These are phyloP conservation scores for Coluber constrictor DNA, from an alignment of 2,797 vertebrate genomes.

Conservation along the genomic window DNA sequence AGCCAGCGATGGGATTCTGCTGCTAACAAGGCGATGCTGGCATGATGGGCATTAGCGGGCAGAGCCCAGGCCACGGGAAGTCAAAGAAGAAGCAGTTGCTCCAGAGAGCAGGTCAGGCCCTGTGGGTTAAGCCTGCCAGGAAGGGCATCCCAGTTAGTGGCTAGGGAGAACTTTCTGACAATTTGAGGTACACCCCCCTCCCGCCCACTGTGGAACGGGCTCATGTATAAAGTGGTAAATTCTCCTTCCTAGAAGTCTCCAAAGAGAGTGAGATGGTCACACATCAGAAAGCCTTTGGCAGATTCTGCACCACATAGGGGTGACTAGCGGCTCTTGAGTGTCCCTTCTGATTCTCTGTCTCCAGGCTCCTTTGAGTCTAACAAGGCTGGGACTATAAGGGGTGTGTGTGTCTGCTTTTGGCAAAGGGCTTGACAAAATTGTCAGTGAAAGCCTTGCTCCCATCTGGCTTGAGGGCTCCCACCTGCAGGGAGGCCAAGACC, in stretches of 20 bases:
- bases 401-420: background rate
- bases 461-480: background rate
- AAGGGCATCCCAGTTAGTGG: background rate
- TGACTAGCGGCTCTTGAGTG: background rate
- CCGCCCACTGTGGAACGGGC: background rate
- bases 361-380: background rate
- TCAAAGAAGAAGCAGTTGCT: background rate
- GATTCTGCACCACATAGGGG: background rate
- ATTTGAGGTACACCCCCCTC: no score
- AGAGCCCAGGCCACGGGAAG: background rate
- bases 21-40: background rate
- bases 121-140: background rate
- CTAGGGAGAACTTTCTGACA: background rate
- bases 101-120: background rate
- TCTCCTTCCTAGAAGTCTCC: background rate
- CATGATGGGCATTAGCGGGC: background rate
- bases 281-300: background rate
- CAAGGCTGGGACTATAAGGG: background rate
- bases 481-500: background rate
- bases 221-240: background rate
- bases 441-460: background rate
- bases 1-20: background rate
- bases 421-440: background rate
- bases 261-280: background rate
- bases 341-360: background rate